phyloP scores from a whole-genome alignment of 2,888 invertebrate genomes.

The Diabrotica balteata region DNA sequence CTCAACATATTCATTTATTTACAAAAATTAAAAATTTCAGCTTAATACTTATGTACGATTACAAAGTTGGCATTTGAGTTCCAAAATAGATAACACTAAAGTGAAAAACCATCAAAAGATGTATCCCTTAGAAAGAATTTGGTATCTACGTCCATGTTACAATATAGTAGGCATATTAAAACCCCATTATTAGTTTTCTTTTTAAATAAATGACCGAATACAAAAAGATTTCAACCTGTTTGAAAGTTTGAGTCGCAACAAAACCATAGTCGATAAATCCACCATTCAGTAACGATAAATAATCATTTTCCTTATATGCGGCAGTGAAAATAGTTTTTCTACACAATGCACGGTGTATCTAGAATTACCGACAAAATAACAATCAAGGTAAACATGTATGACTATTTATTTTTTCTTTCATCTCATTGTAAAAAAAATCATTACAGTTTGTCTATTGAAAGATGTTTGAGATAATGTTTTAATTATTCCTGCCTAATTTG shows the following conservation, averaged over 20 bases:
- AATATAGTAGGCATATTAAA: constrained; percentile 19
- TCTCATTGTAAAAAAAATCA: too few relatives aligned
- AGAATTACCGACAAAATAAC: constrained; percentile 4
- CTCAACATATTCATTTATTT: too few relatives aligned
- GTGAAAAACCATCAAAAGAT: too few relatives aligned
- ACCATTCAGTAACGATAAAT: constrained; percentile 12
- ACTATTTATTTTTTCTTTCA: too few relatives aligned
- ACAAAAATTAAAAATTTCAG: too few relatives aligned
- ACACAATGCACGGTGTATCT: constrained; percentile 7
- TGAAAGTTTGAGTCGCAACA: constrained; percentile 5
- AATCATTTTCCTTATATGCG: constrained; percentile 20
- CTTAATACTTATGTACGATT: too few relatives aligned
- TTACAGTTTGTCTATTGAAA: too few relatives aligned
- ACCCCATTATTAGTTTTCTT: constrained; percentile 19
- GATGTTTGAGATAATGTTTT: too few relatives aligned
- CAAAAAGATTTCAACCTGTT: constrained; percentile 20
- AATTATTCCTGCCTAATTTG: too few relatives aligned
- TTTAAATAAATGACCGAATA: constrained; percentile 9
- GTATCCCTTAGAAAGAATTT: too few relatives aligned
- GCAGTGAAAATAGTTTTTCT: constrained; percentile 22
- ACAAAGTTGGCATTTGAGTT: too few relatives aligned
- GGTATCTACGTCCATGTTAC: constrained; percentile 7
- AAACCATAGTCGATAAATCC: constrained; percentile 14
- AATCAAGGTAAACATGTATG: constrained; percentile 14
- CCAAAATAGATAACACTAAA: too few relatives aligned